Percentiles rank a stretch among this genome's conserved stretches.
These are phyloP conservation scores for Tor tambroides DNA, from an alignment of 2,113 vertebrate genomes.

Conservation along the genomic window DNA sequence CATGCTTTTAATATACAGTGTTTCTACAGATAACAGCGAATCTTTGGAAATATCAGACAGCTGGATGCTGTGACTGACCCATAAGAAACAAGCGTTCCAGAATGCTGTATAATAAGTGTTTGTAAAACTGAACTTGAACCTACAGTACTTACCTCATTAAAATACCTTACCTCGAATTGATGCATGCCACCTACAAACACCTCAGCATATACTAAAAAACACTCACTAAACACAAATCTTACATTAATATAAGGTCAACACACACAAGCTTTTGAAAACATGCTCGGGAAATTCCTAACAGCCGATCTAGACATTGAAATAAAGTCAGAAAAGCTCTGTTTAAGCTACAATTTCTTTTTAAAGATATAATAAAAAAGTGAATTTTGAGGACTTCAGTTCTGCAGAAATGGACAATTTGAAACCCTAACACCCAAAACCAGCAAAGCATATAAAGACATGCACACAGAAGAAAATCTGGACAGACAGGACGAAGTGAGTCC, in stretches of 20 bases:
- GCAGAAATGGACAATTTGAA: not conserved
- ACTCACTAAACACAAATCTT: too few species aligned
- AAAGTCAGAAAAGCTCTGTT: not conserved
- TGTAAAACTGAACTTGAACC: not conserved
- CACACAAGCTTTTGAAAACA: not conserved
- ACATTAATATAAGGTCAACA: not conserved
- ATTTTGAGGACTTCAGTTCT: not conserved
- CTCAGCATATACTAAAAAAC: not conserved
- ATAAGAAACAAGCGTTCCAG: too few species aligned
- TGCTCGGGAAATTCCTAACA: not conserved
- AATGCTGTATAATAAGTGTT: not conserved
- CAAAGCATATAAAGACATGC: not conserved
- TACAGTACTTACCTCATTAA: not conserved
- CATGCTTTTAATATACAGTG: too few species aligned
- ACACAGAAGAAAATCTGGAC: not conserved
- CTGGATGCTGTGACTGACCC: too few species aligned
- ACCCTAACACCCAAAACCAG: not conserved
- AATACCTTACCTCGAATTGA: not conserved
- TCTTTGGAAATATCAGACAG: too few species aligned
- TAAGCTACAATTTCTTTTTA: not conserved
- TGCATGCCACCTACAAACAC: not conserved
- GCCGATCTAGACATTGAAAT: not conserved
- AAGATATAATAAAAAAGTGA: not conserved
- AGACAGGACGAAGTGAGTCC: constrained; percentile 28
- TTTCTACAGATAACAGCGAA: too few species aligned